Base-by-base conservation (phyloP, 2,797 vertebrate species). In the Betta splendens region DNA sequence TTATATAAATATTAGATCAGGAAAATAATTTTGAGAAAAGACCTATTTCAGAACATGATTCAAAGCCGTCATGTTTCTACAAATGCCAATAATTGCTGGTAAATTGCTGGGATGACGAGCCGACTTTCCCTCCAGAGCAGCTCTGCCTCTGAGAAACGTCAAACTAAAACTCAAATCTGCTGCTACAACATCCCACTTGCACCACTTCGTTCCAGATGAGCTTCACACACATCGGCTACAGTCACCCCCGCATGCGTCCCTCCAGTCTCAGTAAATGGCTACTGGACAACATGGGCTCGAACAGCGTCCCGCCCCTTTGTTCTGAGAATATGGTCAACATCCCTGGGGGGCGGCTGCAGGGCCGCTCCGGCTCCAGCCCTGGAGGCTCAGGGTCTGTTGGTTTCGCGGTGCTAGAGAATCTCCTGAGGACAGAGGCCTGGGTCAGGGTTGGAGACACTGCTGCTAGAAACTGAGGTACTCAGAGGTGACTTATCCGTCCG, bases 391-490 rank as follows among this genome's bases (percentile, higher is more conserved):
- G 64, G 54, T 80, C 56, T n/a, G 22, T 42, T 15, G 46, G 56
- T 57, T 59, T 52, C 67, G 77, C 64, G 65, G 64, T 60, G 65
- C 54, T 61, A 39, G 47, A 77, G 79, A 83, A 75, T 81, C 75
- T 85, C 82, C 83, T 87, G 87, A 89, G 78, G 85, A 85, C 84
- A 79, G 78, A 84, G 80, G 79, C 75, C 64, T 52, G 70, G 63
- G 50, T 74, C 36, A 25, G 61, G 59, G 60, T 63, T 67, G 73
- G 77, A 85, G 77, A 83, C 71, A 57, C 80, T 64, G 77, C 75
- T 80, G 77, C 68, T 85, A 83, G 74, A 89, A 85, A 86, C 76
- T 87, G 89, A 90, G 89, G 88, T 89, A 90, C 85, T 85, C 48
- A 0, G 72, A 81, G 79, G 83, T 75, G 83, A 78, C 83, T 76